phyloP scores from a whole-genome alignment of 2,888 invertebrate genomes.

The Cheilosia vernalis region DNA sequence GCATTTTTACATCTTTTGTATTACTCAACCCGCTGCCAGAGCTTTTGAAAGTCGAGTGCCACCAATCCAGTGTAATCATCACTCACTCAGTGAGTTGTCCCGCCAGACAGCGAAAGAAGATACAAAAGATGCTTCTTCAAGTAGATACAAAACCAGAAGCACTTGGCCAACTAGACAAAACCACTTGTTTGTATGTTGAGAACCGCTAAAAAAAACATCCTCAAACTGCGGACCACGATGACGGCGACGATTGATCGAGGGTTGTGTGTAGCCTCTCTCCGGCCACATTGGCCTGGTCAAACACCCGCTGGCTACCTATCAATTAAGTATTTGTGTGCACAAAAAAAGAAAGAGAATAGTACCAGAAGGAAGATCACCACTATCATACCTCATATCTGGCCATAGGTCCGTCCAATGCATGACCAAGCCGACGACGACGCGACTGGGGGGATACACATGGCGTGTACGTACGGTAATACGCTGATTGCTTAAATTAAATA shows the following conservation, averaged over 20 bases:
- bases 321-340: conserved; percentile 51
- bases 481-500: conserved; percentile 75
- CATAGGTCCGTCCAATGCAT: conserved; percentile 56
- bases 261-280: conserved; percentile 19
- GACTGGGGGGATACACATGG: conserved; percentile 1
- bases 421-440: conserved; percentile 31
- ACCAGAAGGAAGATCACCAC: conserved; percentile 46
- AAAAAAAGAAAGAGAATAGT: conserved; percentile 18
- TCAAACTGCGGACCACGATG: conserved; percentile 55
- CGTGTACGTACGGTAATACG: conserved; percentile 37
- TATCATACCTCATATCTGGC: conserved; percentile 46
- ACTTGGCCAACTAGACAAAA: conserved; percentile 35
- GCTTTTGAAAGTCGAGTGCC: conserved; percentile 30
- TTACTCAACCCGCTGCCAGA: too few species aligned
- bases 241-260: conserved; percentile 64
- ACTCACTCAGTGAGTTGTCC: conserved; percentile 25
- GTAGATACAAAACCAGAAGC: conserved; percentile 55
- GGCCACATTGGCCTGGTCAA: conserved; percentile 61
- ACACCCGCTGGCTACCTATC: conserved; percentile 67
- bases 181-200: conserved; percentile 50
- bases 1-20: too few species aligned
- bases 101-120: conserved; percentile 33
- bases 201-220: conserved; percentile 27
- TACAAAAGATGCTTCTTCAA: conserved; percentile 9
- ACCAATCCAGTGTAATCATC: conserved; percentile 38